These are phyloP conservation scores for Cromileptes altivelis DNA, from an alignment of 2,113 vertebrate genomes.

Conservation along the genomic window DNA sequence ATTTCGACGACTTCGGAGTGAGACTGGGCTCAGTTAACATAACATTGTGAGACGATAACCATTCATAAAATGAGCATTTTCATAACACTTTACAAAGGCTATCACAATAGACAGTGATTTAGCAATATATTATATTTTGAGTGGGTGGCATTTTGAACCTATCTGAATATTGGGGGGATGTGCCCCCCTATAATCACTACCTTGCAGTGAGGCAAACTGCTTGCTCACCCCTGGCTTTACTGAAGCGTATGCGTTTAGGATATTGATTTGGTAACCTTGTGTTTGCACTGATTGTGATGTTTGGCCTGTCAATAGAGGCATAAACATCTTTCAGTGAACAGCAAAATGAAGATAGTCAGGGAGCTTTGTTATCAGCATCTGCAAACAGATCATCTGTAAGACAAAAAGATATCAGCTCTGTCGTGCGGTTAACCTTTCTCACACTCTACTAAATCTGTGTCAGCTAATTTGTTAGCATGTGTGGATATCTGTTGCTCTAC, in stretches of 20 bases:
- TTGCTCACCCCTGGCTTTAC: not conserved
- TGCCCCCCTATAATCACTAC: too few species aligned
- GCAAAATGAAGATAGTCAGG: not conserved
- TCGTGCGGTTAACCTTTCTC: conserved; percentile 4
- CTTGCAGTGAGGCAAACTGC: conserved; percentile 30
- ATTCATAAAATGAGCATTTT: too few species aligned
- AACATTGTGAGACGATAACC: too few species aligned
- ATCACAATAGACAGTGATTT: too few species aligned
- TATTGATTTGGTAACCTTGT: conserved; percentile 17
- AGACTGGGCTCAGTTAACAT: too few species aligned
- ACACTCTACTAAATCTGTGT: not conserved
- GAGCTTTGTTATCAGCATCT: conserved; percentile 8
- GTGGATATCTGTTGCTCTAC: not conserved
- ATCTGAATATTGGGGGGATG: too few species aligned
- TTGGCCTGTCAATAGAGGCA: conserved; percentile 24
- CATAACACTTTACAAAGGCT: too few species aligned
- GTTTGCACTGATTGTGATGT: conserved; percentile 24
- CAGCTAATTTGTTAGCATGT: not conserved
- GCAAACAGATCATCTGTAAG: conserved; percentile 16
- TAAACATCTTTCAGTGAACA: conserved; percentile 10
- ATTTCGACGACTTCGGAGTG: too few species aligned
- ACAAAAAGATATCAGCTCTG: not conserved
- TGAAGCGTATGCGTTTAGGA: conserved; percentile 16
- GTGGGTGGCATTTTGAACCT: too few species aligned
- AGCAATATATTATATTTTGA: too few species aligned